phyloP scores from a whole-genome alignment of 2,888 invertebrate genomes.

The Amaurobius ferox region DNA sequence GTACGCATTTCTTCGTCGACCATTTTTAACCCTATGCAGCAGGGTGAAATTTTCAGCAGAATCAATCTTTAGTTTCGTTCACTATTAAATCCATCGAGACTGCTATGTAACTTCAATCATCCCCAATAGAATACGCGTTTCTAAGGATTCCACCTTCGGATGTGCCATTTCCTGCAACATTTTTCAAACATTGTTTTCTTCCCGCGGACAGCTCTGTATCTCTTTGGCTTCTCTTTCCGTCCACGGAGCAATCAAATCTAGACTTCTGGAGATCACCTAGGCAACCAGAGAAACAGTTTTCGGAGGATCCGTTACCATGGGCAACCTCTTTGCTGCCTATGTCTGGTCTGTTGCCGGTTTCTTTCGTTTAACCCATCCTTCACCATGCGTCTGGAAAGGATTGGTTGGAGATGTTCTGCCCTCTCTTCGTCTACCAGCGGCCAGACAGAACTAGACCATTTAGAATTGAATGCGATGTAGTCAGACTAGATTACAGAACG shows the following conservation, averaged over 20 bases:
- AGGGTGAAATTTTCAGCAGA: too few relatives aligned
- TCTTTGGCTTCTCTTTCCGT: constrained; percentile 4
- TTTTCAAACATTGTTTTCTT: background rate
- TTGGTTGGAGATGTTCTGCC: background rate
- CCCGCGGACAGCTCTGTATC: background rate
- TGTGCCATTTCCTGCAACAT: background rate
- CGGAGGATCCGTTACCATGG: background rate
- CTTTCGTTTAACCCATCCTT: background rate
- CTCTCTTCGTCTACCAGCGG: background rate
- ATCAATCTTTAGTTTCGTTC: too few relatives aligned
- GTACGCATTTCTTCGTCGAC: too few relatives aligned
- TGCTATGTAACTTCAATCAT: too few relatives aligned
- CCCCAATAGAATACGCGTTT: too few relatives aligned
- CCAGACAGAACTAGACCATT: background rate
- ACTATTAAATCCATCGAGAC: too few relatives aligned
- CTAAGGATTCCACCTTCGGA: background rate
- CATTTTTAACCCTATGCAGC: too few relatives aligned
- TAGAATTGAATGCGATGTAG: too few relatives aligned
- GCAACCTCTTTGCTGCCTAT: background rate
- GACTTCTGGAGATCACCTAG: background rate
- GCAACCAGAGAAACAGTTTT: background rate
- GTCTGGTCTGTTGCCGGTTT: background rate
- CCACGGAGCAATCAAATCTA: background rate
- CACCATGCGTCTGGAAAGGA: background rate
- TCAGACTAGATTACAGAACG: too few relatives aligned